Base-by-base conservation (phyloP, 30 jellyfish, hydroid and myxozoan genomes). In the Hydra vulgaris region DNA sequence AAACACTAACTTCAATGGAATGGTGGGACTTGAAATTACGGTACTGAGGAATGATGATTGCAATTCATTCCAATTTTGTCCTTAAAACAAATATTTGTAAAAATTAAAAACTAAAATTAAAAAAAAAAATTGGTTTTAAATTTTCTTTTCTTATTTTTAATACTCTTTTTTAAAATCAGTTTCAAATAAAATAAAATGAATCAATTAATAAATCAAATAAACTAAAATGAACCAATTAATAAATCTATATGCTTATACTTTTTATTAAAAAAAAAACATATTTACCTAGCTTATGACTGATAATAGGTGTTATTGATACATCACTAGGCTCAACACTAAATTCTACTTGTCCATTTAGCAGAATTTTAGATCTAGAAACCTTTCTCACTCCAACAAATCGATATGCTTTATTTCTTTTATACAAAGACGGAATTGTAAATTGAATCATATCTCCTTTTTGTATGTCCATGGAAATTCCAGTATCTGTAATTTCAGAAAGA, bases 11-110 rank as follows among this genome's bases (percentile, higher is more conserved):
- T 80, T 80, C 20, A 78, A 40, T 22, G 82, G 53, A 40, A 24
- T 61, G 7, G 68, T 66, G 15, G 85, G 53, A 15, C 72, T 66
- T 8, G 96, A 22, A 71, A 73, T 74, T 5, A 91, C 96, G 24
- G 95, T 70, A 17, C 98, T 96, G 19, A 92, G 93, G 8, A 86
- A 73, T 16, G 98, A 92, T 17, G 95, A 81, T 74, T 87, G 96
- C 61, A 92, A 81, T 70, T 86, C 88, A 68, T 87, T 90, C 98
- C 98, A 92, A 70, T 85, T 82, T 84, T 92, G 98, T 23, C 95
- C 97, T 90, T 26, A 17, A 67, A 75, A 54, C 21, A 40, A 74
- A 27, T 7, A 8, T 68, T 7, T 56, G 71, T 56, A 15, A 56
- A 56, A 17, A 56, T 56, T 40, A 40, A n/a, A 15, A 40, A 40